Base-by-base conservation (phyloP, 2,797 vertebrate genomes). In the Chaunax sp. region DNA sequence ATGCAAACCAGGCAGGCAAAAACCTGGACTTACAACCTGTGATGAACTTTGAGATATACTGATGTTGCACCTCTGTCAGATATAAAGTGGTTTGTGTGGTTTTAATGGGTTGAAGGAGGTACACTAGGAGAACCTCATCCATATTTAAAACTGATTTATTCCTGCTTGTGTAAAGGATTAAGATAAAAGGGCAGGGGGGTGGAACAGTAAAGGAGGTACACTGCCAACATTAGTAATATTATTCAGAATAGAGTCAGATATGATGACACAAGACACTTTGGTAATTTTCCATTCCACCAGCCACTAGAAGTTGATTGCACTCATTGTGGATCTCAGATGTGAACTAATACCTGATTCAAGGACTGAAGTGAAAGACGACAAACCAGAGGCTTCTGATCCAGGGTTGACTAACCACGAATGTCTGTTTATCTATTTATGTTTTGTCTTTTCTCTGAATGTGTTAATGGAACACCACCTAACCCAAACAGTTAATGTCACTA, bases 131-230 rank as follows among this genome's bases (percentile, higher is more conserved):
- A 0, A 15, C 18, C 46, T 62, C n/a, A 9, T 71, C 52, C 57
- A 63, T 63, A 59, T 75, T 67, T 59, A 44, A 72, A 20, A 61
- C 20, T 1, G 10, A 69, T 43, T 51, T 38, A 28, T 59, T 69
- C 61, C 58, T 45, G 41, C 61, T 37, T 20, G 61, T 62, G 61
- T 54, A 26, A 50, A 62, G 56, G 65, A 66, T 72, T 72, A 73
- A 70, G 74, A 81, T 77, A 65, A 76, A 56, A 54, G 69, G 35
- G 40, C 52, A 45, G 18, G 13, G 23, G 43, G 66, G 33, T n/a
- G 46, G 28, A 41, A 13, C 2, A 25, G 25, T n/a, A 25, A 44
- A 53, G 56, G 14, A 72, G 28, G 33, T 33, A 49, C 41, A 45
- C 44, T 30, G 15, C n/a, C 19, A 57, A 33, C 19, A 47, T 49